Evolutionary conservation across 1,140 invertebrate genomes (phyloP), one percentile per base, ranked within the genome.

Genomic region (Chlorops oryzae): DNA sequence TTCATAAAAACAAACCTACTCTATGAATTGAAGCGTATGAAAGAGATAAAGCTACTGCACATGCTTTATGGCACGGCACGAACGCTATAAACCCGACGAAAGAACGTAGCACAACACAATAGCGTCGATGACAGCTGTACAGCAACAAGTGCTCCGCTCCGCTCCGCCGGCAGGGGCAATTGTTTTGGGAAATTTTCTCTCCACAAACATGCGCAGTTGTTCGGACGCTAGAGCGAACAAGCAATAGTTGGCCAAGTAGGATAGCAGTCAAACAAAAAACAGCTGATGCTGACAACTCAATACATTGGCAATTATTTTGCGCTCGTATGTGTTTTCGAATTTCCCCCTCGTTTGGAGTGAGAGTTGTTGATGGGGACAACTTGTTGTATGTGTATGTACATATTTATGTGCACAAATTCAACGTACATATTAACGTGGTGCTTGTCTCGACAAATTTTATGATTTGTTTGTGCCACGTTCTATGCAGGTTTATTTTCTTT

Each of bases 121-220:
- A 56, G 42, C 56, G 55, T 53, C 54, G 23, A 53, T 57, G 56
- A 48, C 52, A 44, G 54, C 47, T 24, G 13, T 24, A 50, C 52
- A 42, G 55, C n/a, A 24, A 51, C 25, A 28, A 18, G 32, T 40
- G n/a, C 12, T 34, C 21, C 15, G 27, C 27, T 10, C 34, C 23
- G 18, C 18, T 37, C 25, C 41, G 35, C n/a, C 42, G 24, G 50
- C 23, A 65, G 65, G 65, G 63, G 65, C 49, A 69, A 52, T 65
- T 69, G 63, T 59, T 69, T 46, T 61, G 65, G 65, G 62, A 69
- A 65, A 62, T 69, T 56, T 59, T 12, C 56, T 49, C 20, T 24
- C 2, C 18, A 7, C 24, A 37, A 20, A 21, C 59, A 58, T 69
- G 65, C 61, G 62, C 61, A 51, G 6, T 18, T 41, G 21, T 0